Evolutionary conservation across 2,888 invertebrate species (phyloP).

Genomic region (Melanophora roralis): DNA sequence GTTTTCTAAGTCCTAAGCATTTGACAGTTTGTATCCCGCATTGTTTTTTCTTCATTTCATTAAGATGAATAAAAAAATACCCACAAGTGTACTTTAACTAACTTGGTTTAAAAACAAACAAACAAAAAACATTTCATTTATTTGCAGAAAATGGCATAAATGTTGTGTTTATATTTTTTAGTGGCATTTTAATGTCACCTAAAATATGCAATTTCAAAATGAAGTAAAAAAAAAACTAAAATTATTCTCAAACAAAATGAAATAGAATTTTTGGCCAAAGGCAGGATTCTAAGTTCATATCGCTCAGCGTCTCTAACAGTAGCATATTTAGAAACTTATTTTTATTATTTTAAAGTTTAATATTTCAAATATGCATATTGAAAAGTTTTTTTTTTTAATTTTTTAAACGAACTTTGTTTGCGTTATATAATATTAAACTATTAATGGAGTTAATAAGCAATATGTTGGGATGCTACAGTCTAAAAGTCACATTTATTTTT

Average conservation of each 20-base stretch:
- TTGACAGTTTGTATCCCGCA: not conserved
- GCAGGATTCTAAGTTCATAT: too few species aligned
- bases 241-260: not conserved
- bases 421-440: too few species aligned
- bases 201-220: slow-evolving; percentile 70
- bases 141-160: slow-evolving; percentile 64
- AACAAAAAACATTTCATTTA: slow-evolving; percentile 38
- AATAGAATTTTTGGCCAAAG: too few species aligned
- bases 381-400: too few species aligned
- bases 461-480: too few species aligned
- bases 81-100: not conserved
- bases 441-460: too few species aligned
- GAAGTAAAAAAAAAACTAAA: slow-evolving; percentile 65
- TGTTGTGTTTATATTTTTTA: slow-evolving; percentile 74
- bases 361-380: too few species aligned
- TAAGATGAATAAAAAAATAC: not conserved
- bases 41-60: not conserved
- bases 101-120: slow-evolving; percentile 13
- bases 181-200: slow-evolving; percentile 72
- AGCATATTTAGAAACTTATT: too few species aligned
- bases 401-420: too few species aligned
- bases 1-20: not conserved
- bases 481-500: too few species aligned
- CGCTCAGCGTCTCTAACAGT: too few species aligned
- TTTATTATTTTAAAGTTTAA: too few species aligned